Evolutionary conservation across 2,113 vertebrate genomes (phyloP).

Genomic region (Rhegmatorhina hoffmannsi): DNA sequence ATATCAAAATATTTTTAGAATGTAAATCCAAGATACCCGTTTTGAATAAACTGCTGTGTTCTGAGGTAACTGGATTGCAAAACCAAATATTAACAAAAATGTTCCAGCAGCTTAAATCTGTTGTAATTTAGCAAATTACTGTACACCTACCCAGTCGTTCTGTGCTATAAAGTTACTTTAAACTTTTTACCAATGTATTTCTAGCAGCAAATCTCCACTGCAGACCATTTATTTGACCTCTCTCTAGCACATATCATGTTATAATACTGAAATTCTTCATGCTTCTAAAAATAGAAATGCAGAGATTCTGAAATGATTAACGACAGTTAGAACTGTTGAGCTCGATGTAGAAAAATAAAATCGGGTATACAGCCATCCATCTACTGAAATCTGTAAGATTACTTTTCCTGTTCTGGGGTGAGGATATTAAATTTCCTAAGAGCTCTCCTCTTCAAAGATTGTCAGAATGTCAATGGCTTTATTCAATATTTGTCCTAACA

Average conservation of each 20-base stretch:
- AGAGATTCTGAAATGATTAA: slow-evolving; percentile 64
- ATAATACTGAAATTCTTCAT: slow-evolving; percentile 46
- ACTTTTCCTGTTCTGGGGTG: slow-evolving; percentile 31
- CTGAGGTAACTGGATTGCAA: slow-evolving; percentile 49
- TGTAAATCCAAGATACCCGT: slow-evolving; percentile 44
- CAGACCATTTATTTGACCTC: slow-evolving; percentile 23
- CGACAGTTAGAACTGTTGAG: slow-evolving; percentile 48
- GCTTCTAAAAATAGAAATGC: slow-evolving; percentile 32
- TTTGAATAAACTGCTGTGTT: slow-evolving; percentile 53
- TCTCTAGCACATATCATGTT: not conserved
- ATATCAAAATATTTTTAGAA: slow-evolving; percentile 32
- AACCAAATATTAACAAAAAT: slow-evolving; percentile 64
- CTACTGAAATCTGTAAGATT: slow-evolving; percentile 51
- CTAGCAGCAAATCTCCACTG: slow-evolving; percentile 5
- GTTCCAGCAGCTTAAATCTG: slow-evolving; percentile 38
- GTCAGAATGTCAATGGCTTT: slow-evolving; percentile 3
- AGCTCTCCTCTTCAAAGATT: slow-evolving; percentile 7
- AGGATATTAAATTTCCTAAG: slow-evolving; percentile 32
- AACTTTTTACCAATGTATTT: slow-evolving; percentile 26
- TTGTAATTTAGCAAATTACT: slow-evolving; percentile 54
- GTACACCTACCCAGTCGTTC: slow-evolving; percentile 4
- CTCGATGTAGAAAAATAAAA: slow-evolving; percentile 35
- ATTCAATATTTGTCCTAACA: slow-evolving; percentile 7
- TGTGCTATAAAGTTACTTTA: slow-evolving; percentile 38
- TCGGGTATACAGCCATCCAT: slow-evolving; percentile 30